Conservation (phyloP, 2,113 vertebrate species). For the Baryphthengus martii region DNA sequence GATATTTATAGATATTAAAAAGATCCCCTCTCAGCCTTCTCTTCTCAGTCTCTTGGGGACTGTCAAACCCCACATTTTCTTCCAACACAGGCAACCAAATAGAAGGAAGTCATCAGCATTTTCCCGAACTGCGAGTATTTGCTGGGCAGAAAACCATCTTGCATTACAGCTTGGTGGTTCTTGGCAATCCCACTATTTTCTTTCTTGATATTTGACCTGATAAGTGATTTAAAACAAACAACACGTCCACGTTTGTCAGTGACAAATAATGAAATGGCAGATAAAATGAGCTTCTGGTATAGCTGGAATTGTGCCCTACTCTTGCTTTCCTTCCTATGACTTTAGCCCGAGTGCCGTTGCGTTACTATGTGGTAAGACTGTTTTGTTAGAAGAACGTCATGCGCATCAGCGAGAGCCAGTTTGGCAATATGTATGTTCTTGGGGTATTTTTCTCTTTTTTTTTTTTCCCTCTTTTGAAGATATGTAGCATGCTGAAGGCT, state of each 20-base stretch:
- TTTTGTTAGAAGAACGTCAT: background rate
- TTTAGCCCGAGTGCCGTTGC: background rate
- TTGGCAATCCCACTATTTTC: background rate
- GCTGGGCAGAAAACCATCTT: background rate
- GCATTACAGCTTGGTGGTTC: background rate
- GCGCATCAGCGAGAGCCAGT: background rate
- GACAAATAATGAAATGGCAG: background rate
- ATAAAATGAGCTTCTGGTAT: background rate
- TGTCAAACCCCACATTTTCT: background rate
- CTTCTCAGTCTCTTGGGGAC: background rate
- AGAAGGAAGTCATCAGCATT: background rate
- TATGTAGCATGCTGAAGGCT: background rate
- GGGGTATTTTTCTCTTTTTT: background rate
- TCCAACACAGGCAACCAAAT: background rate
- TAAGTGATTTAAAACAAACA: background rate
- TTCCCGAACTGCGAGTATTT: background rate
- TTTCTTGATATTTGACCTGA: background rate
- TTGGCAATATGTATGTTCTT: background rate
- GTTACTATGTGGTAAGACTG: background rate
- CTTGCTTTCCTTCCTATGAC: background rate
- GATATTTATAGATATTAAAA: no score
- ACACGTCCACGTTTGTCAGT: accelerated
- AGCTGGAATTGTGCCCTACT: background rate
- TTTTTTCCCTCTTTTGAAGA: background rate
- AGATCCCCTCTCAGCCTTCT: no score